Evolutionary conservation across 2,113 vertebrate genomes (phyloP).

Genomic region (Cryptomyrus ogoouensis): DNA sequence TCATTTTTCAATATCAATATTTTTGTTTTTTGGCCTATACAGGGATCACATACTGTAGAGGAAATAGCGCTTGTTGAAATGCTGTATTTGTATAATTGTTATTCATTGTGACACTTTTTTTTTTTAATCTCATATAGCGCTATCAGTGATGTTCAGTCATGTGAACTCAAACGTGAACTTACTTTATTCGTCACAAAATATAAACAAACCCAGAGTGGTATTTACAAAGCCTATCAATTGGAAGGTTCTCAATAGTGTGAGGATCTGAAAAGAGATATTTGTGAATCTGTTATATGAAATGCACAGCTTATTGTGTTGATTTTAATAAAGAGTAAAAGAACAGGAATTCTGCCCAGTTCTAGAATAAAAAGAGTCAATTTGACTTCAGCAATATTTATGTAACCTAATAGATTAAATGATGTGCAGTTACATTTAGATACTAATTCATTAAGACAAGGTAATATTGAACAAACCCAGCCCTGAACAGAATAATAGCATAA

Average conservation of each 20-base stretch:
- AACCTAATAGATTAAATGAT: neutral
- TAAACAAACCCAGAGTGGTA: neutral
- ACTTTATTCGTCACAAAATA: neutral
- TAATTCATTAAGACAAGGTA: neutral
- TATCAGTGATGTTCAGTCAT: neutral
- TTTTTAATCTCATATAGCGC: neutral
- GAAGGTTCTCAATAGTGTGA: neutral
- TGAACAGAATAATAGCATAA: neutral
- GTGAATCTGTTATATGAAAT: neutral
- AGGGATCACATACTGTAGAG: neutral
- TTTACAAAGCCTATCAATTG: neutral
- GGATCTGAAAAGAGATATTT: neutral
- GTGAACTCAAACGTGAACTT: neutral
- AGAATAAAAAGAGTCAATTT: neutral
- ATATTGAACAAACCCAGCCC: neutral
- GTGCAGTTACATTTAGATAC: neutral
- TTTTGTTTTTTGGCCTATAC: neutral
- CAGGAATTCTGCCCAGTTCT: neutral
- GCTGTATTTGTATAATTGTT: neutral
- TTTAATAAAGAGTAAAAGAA: neutral
- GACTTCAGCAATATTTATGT: neutral
- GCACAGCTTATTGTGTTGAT: neutral
- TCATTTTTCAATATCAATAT: neutral
- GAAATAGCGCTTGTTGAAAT: neutral
- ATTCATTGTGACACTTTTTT: neutral